phyloP scores from a whole-genome alignment of 1,140 invertebrate species.

The Rhyzopertha dominica region DNA sequence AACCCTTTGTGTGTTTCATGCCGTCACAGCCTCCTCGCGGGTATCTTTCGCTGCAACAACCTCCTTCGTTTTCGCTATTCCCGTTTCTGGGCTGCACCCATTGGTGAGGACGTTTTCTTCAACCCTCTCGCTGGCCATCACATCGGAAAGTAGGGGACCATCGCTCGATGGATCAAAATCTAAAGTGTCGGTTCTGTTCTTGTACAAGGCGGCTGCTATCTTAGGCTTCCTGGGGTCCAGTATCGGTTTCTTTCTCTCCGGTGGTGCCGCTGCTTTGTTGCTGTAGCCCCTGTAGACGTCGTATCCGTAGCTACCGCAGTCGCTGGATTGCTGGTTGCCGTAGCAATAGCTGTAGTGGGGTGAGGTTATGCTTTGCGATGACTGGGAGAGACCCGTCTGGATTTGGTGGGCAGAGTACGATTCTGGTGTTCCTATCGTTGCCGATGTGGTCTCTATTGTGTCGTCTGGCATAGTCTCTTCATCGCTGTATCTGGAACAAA shows the following conservation, averaged over 20 bases:
- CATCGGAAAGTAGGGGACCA: too few relatives aligned
- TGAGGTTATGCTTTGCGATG: constrained; percentile 67
- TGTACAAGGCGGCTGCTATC: constrained; percentile 60
- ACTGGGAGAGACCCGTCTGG: constrained; percentile 68
- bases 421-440: constrained; percentile 20
- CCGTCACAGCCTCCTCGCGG: too few relatives aligned
- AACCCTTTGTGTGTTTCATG: too few relatives aligned
- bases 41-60: too few relatives aligned
- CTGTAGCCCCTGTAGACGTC: constrained; percentile 54
- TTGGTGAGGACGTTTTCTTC: too few relatives aligned
- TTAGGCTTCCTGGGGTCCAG: constrained; percentile 57
- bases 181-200: too few relatives aligned
- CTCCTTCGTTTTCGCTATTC: too few relatives aligned
- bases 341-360: constrained; percentile 67
- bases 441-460: constrained; percentile 40
- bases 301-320: constrained; percentile 64
- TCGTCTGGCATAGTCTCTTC: constrained; percentile 45
- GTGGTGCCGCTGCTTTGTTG: constrained; percentile 46
- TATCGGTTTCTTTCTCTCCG: constrained; percentile 45
- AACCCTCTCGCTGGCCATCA: too few relatives aligned
- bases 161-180: too few relatives aligned
- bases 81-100: too few relatives aligned
- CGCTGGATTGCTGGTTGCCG: constrained; percentile 70
- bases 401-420: constrained; percentile 20
- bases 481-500: constrained; percentile 43